Evolutionary conservation across 2,113 vertebrate species (phyloP), one percentile per base, ranked within the genome.

Genomic region (Asarcornis scutulata): DNA sequence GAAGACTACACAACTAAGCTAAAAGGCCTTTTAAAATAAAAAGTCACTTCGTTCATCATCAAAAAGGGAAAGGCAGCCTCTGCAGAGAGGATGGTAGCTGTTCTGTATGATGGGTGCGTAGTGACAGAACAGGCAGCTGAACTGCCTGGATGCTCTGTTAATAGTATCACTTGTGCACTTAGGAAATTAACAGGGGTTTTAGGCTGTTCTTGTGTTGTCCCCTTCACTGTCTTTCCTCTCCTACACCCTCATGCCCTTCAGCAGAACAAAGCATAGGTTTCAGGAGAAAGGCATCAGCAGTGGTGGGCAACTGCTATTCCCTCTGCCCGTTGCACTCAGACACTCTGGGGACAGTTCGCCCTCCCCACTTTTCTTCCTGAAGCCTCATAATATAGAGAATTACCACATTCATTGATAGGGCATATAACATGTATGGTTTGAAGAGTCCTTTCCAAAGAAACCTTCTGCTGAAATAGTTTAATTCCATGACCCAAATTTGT

Each of bases 91-190:
- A 71, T 27, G 23, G 25, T 31, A 68, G 34, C 60, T 3, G 1
- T 0, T 0, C 40, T 36, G 16, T 1, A 1, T 53, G 38, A 31
- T 63, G 31, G n/a, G 17, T 21, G 15, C 42, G 25, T 3, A 5
- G 21, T 50, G 60, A 8, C 17, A 34, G 53, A 64, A 53, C 4
- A 42, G 34, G 68, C 44, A 59, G 36, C 48, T 67, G 29, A 59
- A 38, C 40, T 75, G 32, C 42, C 13, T 0, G 4, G 25, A n/a
- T 68, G 40, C 11, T 74, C 56, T 32, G 4, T 73, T 52, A 64
- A 46, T 20, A 50, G 13, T 29, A 27, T 68, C 31, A 83, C 17
- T 31, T 36, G 20, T 1, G 0, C 5, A 9, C 25, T 81, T 46
- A 40, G 58, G 40, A 52, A 91, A 83, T 6, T 3, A 48, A 48